Evolutionary conservation across 1,140 invertebrate genomes (phyloP).

Genomic region (Drosophila orena): DNA sequence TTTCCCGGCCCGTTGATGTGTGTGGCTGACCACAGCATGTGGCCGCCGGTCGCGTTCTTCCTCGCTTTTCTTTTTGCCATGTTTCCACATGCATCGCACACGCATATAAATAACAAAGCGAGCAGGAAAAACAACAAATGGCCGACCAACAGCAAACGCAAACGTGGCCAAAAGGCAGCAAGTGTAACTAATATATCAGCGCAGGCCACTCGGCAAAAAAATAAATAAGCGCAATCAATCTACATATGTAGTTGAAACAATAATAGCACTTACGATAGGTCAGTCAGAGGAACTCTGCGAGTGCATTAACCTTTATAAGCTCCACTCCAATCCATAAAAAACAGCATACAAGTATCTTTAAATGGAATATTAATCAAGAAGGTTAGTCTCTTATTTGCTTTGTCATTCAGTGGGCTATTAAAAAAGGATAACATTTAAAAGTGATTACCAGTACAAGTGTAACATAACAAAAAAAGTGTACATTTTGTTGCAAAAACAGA

Average conservation of each 20-base stretch:
- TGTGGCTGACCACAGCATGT: constrained; percentile 78
- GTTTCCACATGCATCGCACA: constrained; percentile 55
- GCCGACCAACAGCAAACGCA: constrained; percentile 13
- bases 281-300: not conserved
- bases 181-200: constrained; percentile 75
- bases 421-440: not conserved
- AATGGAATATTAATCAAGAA: not conserved
- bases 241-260: constrained; percentile 44
- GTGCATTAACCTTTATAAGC: constrained; percentile 30
- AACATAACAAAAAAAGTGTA: too few species aligned
- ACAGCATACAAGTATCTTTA: too few species aligned
- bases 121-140: constrained; percentile 12
- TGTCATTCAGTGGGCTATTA: too few species aligned
- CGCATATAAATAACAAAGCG: constrained; percentile 62
- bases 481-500: too few species aligned
- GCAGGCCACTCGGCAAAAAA: constrained; percentile 11
- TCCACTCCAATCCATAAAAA: not conserved
- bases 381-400: too few species aligned
- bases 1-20: constrained; percentile 65
- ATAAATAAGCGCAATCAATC: constrained; percentile 22
- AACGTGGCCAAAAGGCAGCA: constrained; percentile 40
- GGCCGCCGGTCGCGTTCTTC: constrained; percentile 29
- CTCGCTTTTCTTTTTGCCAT: constrained; percentile 38
- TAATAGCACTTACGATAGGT: constrained; percentile 27
- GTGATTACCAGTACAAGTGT: not conserved